Base-by-base conservation (phyloP, 1,140 invertebrate genomes). In the Drosophila arizonae region DNA sequence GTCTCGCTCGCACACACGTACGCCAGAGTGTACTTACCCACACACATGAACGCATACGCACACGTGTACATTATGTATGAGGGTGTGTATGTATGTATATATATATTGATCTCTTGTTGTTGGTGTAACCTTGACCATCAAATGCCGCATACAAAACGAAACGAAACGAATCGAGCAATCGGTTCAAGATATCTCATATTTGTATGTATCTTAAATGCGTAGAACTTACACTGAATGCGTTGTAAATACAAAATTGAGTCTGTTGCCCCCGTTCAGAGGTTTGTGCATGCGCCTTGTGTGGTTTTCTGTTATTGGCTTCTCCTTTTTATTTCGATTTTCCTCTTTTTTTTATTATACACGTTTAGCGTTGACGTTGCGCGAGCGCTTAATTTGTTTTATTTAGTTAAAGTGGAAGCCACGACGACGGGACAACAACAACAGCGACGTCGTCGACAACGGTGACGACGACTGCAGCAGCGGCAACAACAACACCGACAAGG, bases 41-140 rank as follows among this genome's bases (percentile, higher is more conserved):
- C 17, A 46, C 13, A 46, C 17, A 24, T 24, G 21, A 11, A 17
- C 17, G 11, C 5, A 52, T 41, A 52, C 21, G 6, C n/a, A 41
- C n/a, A 15, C n/a, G 55, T 33, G 26, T 15, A 8, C 52, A 45
- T 17, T 62, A 13, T 66, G 17, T 30, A 33, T 67, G 52, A 28
- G 36, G 36, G 45, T 33, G 43, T 48, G 24, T 45, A 30, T 52
- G 43, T 55, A 24, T 52, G 76, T 72, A 52, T 46, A 17, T 54
- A 39, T 56, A 72, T 72, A 63, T 57, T 72, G 78, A 69, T 74
- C 68, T 77, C 62, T 64, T 51, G 54, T 64, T 51, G 54, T 76
- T 68, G 69, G 11, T 80, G 75, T 86, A 85, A 85, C 81, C 81
- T 85, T 85, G 81, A 85, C 81, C 81, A 77, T 69, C 81, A 78